phyloP scores from a whole-genome alignment of 1,140 invertebrate species.

The Choristoneura fumiferana region DNA sequence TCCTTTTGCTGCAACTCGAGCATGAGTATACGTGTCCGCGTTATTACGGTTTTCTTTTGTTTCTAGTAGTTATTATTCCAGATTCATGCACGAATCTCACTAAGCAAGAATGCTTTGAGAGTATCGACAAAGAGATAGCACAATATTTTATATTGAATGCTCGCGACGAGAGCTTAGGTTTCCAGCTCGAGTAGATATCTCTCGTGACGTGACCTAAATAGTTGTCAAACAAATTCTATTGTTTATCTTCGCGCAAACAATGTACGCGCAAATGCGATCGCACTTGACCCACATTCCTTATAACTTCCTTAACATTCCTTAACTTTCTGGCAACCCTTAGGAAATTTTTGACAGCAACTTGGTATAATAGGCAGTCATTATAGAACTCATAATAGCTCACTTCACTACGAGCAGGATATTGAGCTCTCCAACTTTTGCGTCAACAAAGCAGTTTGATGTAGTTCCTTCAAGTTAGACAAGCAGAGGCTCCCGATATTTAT shows the following conservation, averaged over 20 bases:
- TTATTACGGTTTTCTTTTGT: neutral
- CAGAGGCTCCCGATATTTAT: conserved; percentile 49
- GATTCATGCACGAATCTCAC: too few species aligned
- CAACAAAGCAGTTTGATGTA: conserved; percentile 39
- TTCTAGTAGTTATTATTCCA: neutral
- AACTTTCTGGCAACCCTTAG: neutral
- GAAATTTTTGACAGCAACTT: neutral
- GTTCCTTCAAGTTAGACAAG: conserved; percentile 40
- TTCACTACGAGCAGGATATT: conserved; percentile 40
- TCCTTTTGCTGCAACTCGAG: conserved; percentile 2
- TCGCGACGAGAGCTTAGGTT: neutral
- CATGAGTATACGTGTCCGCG: neutral
- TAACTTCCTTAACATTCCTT: neutral
- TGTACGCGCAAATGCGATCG: conserved; percentile 2
- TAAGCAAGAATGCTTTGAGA: neutral
- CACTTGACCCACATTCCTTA: neutral
- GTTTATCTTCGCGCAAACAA: conserved; percentile 1
- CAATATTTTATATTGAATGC: neutral
- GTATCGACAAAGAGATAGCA: neutral
- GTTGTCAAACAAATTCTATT: neutral
- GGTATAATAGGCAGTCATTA: conserved; percentile 6
- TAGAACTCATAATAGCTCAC: conserved; percentile 32
- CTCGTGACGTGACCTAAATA: neutral
- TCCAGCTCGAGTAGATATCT: neutral
- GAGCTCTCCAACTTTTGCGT: conserved; percentile 41